phyloP scores from a whole-genome alignment of 2,888 invertebrate genomes.

The Lapara coniferarum region DNA sequence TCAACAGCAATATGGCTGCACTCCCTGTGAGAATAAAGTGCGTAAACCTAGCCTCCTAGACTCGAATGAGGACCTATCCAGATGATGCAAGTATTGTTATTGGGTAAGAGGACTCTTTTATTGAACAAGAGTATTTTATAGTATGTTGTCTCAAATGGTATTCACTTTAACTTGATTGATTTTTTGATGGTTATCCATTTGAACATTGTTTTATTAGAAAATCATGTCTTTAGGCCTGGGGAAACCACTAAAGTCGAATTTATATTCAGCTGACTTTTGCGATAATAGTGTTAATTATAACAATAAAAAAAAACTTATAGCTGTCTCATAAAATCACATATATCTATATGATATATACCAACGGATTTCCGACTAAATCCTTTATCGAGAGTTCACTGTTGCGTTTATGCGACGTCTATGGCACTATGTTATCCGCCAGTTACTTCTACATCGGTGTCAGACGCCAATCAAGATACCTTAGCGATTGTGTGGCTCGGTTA shows the following conservation, averaged over 20 bases:
- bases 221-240: too few relatives aligned
- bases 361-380: neutral
- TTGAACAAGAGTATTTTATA: too few relatives aligned
- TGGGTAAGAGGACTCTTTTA: neutral
- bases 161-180: too few relatives aligned
- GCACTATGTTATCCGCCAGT: slow-evolving; percentile 8
- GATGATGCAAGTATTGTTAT: neutral
- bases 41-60: slow-evolving; percentile 8
- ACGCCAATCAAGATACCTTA: slow-evolving; percentile 21
- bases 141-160: too few relatives aligned
- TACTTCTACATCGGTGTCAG: neutral
- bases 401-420: slow-evolving; percentile 14
- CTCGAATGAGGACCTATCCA: neutral
- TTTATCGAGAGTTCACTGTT: neutral
- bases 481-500: neutral
- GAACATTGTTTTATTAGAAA: too few relatives aligned
- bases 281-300: too few relatives aligned
- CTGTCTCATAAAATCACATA: too few relatives aligned
- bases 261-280: too few relatives aligned
- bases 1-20: slow-evolving; percentile 4
- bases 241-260: too few relatives aligned
- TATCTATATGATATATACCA: neutral
- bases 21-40: slow-evolving; percentile 11
- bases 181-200: too few relatives aligned
- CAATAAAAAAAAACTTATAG: too few relatives aligned